phyloP scores from a whole-genome alignment of 2,113 vertebrate genomes.

The Scatophagus argus region DNA sequence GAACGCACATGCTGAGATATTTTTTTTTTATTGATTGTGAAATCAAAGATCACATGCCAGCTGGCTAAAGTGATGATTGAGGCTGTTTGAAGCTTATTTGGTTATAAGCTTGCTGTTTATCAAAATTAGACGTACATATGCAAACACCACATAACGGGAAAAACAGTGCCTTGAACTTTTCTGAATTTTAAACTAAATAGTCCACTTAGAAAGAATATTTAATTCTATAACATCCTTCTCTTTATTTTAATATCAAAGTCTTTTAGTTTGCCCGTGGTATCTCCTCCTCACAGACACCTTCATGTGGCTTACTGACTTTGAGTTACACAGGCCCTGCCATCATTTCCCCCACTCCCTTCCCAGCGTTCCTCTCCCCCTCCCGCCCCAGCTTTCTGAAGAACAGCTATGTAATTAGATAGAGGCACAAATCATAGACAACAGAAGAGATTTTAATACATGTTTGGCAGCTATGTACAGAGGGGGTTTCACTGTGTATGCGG shows the following conservation, averaged over 20 bases:
- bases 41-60: conserved; percentile 26
- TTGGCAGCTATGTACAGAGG: conserved; percentile 24
- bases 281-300: background rate
- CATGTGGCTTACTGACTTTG: conserved; percentile 6
- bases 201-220: too few relatives aligned
- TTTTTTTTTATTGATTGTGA: conserved; percentile 37
- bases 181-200: background rate
- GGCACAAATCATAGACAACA: conserved; percentile 54
- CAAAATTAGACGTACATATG: background rate
- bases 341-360: conserved; percentile 10
- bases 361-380: background rate
- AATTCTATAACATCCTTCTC: background rate
- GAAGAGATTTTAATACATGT: conserved; percentile 24
- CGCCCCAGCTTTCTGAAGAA: conserved; percentile 21
- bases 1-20: conserved; percentile 57
- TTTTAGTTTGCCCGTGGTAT: background rate
- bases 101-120: background rate
- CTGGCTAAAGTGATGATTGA: background rate
- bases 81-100: background rate
- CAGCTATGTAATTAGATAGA: conserved; percentile 54
- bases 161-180: background rate
- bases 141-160: background rate
- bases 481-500: conserved; percentile 14
- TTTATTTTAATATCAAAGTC: background rate
- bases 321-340: conserved; percentile 15